Percentiles rank a stretch among this genome's conserved stretches.
Evolutionary conservation across 2,888 invertebrate genomes (phyloP).

Genomic region (Pristionchus japonicus): DNA sequence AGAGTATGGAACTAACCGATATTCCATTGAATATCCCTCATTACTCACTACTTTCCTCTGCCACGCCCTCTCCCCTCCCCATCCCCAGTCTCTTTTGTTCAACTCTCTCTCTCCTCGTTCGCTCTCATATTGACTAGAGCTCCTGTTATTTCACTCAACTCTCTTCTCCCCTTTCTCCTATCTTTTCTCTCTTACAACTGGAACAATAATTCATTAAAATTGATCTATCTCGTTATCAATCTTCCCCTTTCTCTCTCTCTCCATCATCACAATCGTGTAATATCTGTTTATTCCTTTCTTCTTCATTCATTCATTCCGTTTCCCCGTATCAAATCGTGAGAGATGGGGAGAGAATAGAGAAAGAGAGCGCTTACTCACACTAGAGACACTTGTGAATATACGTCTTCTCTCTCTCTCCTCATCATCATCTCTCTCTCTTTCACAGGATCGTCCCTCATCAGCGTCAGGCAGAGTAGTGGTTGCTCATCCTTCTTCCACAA

Average conservation of each 20-base stretch:
- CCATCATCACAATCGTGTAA: neutral
- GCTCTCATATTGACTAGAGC: neutral
- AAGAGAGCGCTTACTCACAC: constrained; percentile 9
- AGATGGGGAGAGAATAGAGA: too few relatives aligned
- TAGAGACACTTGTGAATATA: neutral
- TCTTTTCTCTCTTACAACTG: neutral
- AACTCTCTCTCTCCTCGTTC: neutral
- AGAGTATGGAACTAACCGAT: neutral
- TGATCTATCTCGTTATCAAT: neutral
- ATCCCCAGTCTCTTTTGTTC: neutral
- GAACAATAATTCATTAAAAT: neutral
- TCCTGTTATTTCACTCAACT: neutral
- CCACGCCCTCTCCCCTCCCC: too few relatives aligned
- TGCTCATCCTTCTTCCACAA: constrained; percentile 3
- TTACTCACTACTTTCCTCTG: neutral
- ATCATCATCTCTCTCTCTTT: neutral
- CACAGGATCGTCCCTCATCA: neutral
- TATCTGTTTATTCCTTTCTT: constrained; percentile 10
- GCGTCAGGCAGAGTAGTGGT: neutral
- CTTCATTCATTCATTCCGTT: neutral
- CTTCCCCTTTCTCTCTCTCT: neutral
- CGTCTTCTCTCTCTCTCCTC: neutral
- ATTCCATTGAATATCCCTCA: neutral
- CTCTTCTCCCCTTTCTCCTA: neutral
- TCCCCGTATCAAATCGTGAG: neutral